These are phyloP conservation scores for Neocrepidodera transversa DNA, from an alignment of 2,888 invertebrate species.

Conservation along the genomic window DNA sequence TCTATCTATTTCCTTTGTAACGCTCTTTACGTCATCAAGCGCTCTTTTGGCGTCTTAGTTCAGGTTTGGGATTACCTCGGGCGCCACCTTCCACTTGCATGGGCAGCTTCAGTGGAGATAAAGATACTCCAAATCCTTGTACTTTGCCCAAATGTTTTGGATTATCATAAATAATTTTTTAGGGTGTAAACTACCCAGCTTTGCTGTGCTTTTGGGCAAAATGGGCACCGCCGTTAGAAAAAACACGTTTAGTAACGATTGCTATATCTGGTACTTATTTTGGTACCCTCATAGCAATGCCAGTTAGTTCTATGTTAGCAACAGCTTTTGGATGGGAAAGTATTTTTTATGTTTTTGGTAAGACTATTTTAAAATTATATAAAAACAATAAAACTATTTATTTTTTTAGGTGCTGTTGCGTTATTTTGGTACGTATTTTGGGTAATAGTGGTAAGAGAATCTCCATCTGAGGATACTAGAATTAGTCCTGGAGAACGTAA, in stretches of 20 bases:
- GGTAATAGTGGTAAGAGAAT: conserved; percentile 74
- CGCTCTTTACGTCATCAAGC: too few relatives aligned
- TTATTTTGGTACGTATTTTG: conserved; percentile 77
- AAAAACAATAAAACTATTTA: too few relatives aligned
- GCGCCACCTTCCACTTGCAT: too few relatives aligned
- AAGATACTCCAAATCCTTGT: too few relatives aligned
- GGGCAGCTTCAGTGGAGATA: too few relatives aligned
- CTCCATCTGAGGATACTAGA: conserved; percentile 75
- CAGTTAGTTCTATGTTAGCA: conserved; percentile 75
- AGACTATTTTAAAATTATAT: background rate
- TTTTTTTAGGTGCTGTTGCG: conserved; percentile 66
- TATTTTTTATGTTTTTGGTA: conserved; percentile 76
- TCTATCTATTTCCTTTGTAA: too few relatives aligned
- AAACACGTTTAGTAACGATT: conserved; percentile 78
- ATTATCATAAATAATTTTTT: too few relatives aligned
- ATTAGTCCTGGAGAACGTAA: conserved; percentile 76
- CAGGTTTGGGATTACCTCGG: too few relatives aligned
- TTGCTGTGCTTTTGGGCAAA: conserved; percentile 70
- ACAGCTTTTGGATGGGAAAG: conserved; percentile 79
- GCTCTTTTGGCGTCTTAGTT: too few relatives aligned
- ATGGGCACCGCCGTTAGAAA: conserved; percentile 83
- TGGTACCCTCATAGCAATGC: conserved; percentile 84
- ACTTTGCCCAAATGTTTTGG: too few relatives aligned
- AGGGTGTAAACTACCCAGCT: conserved; percentile 75
- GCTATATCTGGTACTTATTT: conserved; percentile 78